Evolutionary conservation across 2,113 vertebrate species (phyloP).

Genomic region (Nycticorax nycticorax): DNA sequence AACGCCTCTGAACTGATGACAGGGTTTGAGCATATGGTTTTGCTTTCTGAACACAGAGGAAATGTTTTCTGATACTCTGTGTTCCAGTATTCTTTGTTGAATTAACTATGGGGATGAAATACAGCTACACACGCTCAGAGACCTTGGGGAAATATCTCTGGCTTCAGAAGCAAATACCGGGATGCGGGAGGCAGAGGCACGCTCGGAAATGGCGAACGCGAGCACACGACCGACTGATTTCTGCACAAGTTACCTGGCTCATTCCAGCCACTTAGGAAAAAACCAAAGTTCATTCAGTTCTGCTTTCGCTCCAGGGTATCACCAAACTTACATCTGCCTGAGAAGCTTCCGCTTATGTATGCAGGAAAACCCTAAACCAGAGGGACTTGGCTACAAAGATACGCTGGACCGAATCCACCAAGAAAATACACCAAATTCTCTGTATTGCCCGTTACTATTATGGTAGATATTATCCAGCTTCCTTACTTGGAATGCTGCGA

Average conservation of each 20-base stretch:
- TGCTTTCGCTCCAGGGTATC: neutral
- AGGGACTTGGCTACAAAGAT: neutral
- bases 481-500: neutral
- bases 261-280: neutral
- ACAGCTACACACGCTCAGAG: neutral
- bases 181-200: neutral
- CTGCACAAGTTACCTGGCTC: neutral
- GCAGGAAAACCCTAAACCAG: neutral
- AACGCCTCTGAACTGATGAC: slow-evolving; percentile 24
- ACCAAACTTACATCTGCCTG: neutral
- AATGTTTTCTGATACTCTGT: neutral
- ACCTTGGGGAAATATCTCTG: neutral
- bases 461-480: neutral
- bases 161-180: neutral
- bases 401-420: too few relatives aligned
- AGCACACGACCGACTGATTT: neutral
- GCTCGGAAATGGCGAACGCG: neutral
- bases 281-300: neutral
- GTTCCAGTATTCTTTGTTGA: neutral
- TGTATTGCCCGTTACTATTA: neutral
- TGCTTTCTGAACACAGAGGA: neutral
- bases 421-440: neutral
- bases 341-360: accelerated
- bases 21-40: neutral
- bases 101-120: neutral